Percentiles rank a stretch among this genome's conserved stretches.
phyloP scores from a whole-genome alignment of 2,888 invertebrate genomes.

The Thera obeliscata region DNA sequence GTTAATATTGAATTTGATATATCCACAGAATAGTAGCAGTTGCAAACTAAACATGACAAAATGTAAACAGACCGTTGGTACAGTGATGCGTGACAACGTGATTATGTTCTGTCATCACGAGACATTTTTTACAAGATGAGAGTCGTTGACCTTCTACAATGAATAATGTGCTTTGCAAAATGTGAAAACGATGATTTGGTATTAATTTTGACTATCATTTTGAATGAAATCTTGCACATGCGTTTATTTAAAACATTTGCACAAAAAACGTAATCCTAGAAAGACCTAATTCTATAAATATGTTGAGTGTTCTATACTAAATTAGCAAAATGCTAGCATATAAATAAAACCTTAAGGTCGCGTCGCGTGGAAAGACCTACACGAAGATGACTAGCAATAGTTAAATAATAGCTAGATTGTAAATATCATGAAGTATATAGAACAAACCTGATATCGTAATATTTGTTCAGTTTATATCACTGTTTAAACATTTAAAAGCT shows the following conservation, averaged over 20 bases:
- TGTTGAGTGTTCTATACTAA: background rate
- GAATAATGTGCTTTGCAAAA: conserved; percentile 2
- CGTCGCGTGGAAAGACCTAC: no score
- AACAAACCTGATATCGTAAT: background rate
- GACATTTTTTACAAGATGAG: background rate
- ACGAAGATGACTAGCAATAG: no score
- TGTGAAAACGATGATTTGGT: background rate
- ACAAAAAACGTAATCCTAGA: background rate
- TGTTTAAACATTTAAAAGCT: background rate
- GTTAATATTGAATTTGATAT: background rate
- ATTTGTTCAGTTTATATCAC: conserved; percentile 1
- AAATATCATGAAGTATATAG: background rate
- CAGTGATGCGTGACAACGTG: conserved; percentile 12
- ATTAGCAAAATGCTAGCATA: background rate
- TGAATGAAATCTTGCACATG: background rate
- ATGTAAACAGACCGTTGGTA: conserved; percentile 13
- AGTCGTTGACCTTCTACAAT: conserved; percentile 14
- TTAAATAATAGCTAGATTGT: background rate
- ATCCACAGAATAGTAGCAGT: background rate
- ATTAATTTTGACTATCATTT: background rate
- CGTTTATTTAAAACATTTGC: background rate
- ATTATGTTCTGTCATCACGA: conserved; percentile 13
- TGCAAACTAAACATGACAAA: conserved; percentile 1
- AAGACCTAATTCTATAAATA: background rate
- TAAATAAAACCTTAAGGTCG: no score